A percentile compares a stretch with the other conserved stretches of the same genome.
phyloP scores from a whole-genome alignment of 2,113 vertebrate species.

The Alectura lathami region DNA sequence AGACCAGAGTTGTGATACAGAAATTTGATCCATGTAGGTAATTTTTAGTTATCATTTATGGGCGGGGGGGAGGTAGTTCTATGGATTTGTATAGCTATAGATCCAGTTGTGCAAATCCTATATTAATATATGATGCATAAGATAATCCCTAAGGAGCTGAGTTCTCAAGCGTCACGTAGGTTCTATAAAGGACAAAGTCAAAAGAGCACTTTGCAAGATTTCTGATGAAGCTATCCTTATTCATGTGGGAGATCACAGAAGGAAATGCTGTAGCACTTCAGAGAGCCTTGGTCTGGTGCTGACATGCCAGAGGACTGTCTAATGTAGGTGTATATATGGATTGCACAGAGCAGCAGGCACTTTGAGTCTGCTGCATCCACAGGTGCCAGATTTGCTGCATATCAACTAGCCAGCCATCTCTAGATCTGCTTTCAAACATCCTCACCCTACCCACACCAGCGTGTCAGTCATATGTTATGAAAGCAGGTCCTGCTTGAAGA shows the following conservation, averaged over 20 bases:
- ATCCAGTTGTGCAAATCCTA: neutral
- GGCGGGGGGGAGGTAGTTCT: neutral
- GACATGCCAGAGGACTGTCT: neutral
- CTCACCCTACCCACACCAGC: neutral
- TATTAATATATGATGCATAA: neutral
- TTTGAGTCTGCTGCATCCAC: neutral
- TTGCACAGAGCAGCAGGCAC: neutral
- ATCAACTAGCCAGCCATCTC: neutral
- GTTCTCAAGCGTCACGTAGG: neutral
- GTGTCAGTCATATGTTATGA: rapidly evolving
- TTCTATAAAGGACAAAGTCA: neutral
- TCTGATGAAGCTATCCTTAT: neutral
- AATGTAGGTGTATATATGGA: rapidly evolving
- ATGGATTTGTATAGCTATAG: neutral
- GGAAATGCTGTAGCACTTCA: rapidly evolving
- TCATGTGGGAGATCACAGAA: rapidly evolving
- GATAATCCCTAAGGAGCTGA: neutral
- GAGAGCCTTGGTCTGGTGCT: neutral
- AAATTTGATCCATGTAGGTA: neutral
- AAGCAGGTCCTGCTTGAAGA: neutral
- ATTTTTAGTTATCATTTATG: neutral
- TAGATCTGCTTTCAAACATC: neutral
- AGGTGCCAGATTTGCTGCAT: neutral
- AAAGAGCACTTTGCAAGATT: neutral
- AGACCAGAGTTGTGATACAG: neutral